Evolutionary conservation across 2,797 vertebrate species (phyloP).

Genomic region (Delichon dasypus): DNA sequence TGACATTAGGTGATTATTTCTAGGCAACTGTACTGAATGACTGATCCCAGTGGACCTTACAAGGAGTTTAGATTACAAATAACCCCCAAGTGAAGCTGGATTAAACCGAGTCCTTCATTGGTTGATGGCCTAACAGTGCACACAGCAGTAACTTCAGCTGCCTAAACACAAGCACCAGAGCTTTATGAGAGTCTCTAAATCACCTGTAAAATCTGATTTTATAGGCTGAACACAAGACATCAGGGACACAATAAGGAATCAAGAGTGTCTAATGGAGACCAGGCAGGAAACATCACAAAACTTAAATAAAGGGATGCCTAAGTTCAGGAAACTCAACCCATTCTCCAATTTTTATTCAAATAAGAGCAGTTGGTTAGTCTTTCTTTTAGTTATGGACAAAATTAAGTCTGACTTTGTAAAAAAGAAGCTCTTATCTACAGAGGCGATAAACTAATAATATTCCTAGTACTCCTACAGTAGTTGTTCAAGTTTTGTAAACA

Average conservation of each 20-base stretch:
- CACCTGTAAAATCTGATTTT: neutral
- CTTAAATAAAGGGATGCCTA: neutral
- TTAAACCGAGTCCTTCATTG: neutral
- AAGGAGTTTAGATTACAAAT: neutral
- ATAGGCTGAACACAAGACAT: neutral
- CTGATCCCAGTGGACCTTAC: neutral
- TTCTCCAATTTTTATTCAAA: neutral
- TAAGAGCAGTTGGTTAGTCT: neutral
- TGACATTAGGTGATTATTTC: neutral
- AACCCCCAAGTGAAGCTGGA: neutral
- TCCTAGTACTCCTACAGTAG: neutral
- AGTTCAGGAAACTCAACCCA: neutral
- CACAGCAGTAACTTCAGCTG: neutral
- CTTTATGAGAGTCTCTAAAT: neutral
- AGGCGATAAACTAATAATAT: neutral
- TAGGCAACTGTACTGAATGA: neutral
- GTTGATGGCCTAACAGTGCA: neutral
- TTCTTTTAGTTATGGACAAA: neutral
- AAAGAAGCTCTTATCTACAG: neutral
- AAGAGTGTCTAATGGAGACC: neutral
- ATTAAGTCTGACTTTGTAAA: neutral
- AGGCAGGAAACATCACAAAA: neutral
- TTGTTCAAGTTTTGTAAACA: neutral
- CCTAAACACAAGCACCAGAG: neutral
- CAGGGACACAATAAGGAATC: neutral